These are phyloP conservation scores for Mimumesa dahlbomi DNA, from an alignment of 2,888 invertebrate species.

Conservation along the genomic window DNA sequence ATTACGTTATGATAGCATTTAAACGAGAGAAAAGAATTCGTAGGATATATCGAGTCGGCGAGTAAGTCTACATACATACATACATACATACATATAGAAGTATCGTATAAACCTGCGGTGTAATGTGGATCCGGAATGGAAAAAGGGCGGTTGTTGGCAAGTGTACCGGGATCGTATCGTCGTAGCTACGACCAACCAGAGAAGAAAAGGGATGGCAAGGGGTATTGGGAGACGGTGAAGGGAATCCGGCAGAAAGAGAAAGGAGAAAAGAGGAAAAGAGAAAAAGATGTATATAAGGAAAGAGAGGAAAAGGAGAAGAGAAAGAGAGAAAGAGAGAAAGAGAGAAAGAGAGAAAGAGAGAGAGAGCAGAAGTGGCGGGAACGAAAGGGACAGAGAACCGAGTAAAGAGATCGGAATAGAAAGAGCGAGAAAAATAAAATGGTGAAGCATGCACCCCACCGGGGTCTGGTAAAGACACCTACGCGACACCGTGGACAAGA, in stretches of 20 bases:
- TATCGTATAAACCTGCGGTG: constrained; percentile 31
- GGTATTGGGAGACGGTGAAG: constrained; percentile 6
- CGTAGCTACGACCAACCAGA: too few species aligned
- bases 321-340: background rate
- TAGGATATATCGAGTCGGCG: background rate
- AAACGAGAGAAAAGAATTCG: too few species aligned
- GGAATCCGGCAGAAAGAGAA: background rate
- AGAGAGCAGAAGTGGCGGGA: constrained; percentile 9
- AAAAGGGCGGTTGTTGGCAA: constrained; percentile 38
- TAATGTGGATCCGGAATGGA: constrained; percentile 39
- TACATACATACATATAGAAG: background rate
- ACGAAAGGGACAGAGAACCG: background rate
- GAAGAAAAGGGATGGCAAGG: too few species aligned
- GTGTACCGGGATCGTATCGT: constrained; percentile 47
- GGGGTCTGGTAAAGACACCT: constrained; percentile 63
- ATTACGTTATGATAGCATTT: too few species aligned
- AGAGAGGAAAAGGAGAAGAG: background rate
- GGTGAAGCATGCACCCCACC: constrained; percentile 41
- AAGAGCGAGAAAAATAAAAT: constrained; percentile 35
- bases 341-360: constrained; percentile 6
- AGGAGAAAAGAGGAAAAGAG: background rate
- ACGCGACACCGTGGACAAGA: constrained; percentile 66
- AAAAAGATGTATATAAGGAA: background rate
- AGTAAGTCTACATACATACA: background rate
- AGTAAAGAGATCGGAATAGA: too few species aligned